Conservation (phyloP, 1,140 invertebrate species). For the Bombus pascuorum region DNA sequence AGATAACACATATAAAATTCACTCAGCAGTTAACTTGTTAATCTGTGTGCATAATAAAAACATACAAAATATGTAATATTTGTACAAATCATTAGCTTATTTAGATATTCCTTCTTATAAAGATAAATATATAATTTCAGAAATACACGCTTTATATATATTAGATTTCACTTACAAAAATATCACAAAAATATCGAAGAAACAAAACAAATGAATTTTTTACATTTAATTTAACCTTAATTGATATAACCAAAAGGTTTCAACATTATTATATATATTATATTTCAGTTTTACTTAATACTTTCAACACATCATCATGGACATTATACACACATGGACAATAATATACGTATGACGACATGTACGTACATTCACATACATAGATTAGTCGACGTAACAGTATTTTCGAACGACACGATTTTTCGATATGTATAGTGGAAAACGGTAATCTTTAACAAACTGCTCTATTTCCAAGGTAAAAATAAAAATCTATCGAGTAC, state of each 20-base stretch:
- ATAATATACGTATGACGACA: conserved; percentile 8
- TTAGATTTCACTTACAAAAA: not conserved
- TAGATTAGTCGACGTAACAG: conserved; percentile 47
- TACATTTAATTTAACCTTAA: not conserved
- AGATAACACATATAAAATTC: not conserved
- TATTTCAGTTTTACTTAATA: conserved; percentile 15
- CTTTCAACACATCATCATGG: conserved; percentile 43
- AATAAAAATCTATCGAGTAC: not conserved
- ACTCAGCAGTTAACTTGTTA: not conserved
- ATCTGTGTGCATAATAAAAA: not conserved
- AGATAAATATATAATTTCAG: not conserved
- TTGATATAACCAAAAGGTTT: not conserved
- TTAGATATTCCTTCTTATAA: not conserved
- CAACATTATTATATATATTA: conserved; percentile 19
- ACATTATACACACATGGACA: conserved; percentile 28
- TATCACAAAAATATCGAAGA: not conserved
- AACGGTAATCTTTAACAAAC: not conserved
- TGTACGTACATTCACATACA: conserved; percentile 34
- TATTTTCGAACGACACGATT: conserved; percentile 45
- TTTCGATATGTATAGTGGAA: not conserved
- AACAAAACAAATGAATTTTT: not conserved
- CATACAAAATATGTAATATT: not conserved
- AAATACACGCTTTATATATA: not conserved
- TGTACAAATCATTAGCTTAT: not conserved
- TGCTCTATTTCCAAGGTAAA: not conserved